Evolutionary conservation across 1,140 invertebrate species (phyloP).

Genomic region (Nasonia vitripennis): DNA sequence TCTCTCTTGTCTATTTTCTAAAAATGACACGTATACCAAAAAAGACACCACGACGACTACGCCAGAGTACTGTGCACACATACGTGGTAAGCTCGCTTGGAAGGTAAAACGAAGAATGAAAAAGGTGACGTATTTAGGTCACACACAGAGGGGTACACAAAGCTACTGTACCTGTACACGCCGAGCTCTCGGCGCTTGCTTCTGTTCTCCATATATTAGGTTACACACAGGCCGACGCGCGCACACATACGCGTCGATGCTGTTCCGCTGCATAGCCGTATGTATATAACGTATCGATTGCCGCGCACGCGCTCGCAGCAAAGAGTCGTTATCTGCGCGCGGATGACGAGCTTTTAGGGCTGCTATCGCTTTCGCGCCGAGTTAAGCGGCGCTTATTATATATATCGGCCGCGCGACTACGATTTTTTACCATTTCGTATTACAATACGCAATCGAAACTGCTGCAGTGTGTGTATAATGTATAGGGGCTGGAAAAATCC

Average conservation of each 20-base stretch:
- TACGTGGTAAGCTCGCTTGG: not conserved
- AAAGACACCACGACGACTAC: not conserved
- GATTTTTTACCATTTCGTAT: not conserved
- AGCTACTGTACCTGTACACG: slow-evolving; percentile 2
- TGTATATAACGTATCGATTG: slow-evolving; percentile 2
- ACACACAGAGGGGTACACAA: not conserved
- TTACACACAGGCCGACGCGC: slow-evolving; percentile 7
- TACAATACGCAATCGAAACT: not conserved
- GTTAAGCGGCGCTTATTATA: not conserved
- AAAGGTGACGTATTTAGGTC: slow-evolving; percentile 41
- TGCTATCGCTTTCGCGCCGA: not conserved
- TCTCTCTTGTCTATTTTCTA: not conserved
- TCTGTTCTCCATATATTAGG: slow-evolving; percentile 38
- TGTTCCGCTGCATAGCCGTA: no score
- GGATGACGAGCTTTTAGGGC: not conserved
- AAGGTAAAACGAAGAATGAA: slow-evolving; percentile 2
- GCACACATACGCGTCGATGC: not conserved
- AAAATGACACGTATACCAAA: slow-evolving; percentile 3
- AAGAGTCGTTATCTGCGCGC: not conserved
- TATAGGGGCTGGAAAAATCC: not conserved
- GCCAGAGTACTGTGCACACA: no score
- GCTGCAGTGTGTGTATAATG: no score
- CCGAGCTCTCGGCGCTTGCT: not conserved
- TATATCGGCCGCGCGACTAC: no score
- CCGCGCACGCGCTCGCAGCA: slow-evolving; percentile 1